A percentile compares a stretch with the other conserved stretches of the same genome.
Conservation (phyloP, 2,888 invertebrate species). For the Podabrus alpinus region DNA sequence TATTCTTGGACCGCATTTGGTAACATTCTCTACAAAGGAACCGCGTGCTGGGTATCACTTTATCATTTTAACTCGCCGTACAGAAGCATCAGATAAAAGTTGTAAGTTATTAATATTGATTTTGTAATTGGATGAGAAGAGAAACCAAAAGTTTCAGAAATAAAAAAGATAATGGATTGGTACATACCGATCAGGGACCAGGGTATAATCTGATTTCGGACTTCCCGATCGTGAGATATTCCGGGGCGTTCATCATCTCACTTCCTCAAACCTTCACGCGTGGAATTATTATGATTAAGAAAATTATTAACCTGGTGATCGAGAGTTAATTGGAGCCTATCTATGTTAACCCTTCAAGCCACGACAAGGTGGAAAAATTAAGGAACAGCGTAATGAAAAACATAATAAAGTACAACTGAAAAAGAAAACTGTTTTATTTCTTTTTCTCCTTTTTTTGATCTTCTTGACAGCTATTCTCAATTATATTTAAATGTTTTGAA, state of each 20-base stretch:
- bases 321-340: background rate
- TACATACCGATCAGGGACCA: background rate
- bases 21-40: slow-evolving; percentile 12
- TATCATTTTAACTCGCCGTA: slow-evolving; percentile 16
- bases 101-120: slow-evolving; percentile 8
- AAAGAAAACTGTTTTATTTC: too few species aligned
- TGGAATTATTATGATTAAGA: background rate
- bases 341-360: background rate
- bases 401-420: too few species aligned
- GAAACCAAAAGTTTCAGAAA: background rate
- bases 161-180: background rate
- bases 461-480: too few species aligned
- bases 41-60: slow-evolving; percentile 13
- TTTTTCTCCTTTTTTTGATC: too few species aligned
- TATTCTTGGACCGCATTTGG: slow-evolving; percentile 7
- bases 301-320: background rate
- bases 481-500: too few species aligned
- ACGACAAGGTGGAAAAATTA: too few species aligned
- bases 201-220: background rate
- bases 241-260: background rate
- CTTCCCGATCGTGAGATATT: background rate
- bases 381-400: too few species aligned
- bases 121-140: background rate
- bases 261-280: background rate
- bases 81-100: slow-evolving; percentile 14